phyloP scores from a whole-genome alignment of 35 echinoderm and acorn worm genomes.

The Eucidaris tribuloides region DNA sequence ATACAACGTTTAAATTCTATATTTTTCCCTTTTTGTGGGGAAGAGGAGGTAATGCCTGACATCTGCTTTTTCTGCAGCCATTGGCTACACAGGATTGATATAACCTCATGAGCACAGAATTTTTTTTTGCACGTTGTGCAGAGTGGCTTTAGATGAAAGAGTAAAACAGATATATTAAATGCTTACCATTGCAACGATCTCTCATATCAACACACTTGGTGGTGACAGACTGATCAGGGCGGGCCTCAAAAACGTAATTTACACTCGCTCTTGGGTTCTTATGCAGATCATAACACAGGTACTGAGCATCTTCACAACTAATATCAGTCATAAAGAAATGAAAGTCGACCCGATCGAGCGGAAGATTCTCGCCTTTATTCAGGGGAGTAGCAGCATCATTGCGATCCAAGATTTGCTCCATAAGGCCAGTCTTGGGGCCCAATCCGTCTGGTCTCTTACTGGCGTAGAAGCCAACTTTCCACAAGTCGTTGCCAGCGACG shows the following conservation, averaged over 20 bases:
- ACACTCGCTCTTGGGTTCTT: constrained; percentile 62
- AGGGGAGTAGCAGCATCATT: constrained; percentile 16
- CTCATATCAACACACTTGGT: constrained; percentile 61
- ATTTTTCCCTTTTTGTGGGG: too few species aligned
- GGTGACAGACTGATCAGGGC: constrained; percentile 59
- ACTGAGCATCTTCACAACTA: constrained; percentile 57
- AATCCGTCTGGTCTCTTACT: constrained; percentile 66
- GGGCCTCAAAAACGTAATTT: constrained; percentile 66
- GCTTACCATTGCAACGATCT: constrained; percentile 46
- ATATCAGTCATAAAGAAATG: constrained; percentile 56
- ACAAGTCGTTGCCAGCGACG: constrained; percentile 44
- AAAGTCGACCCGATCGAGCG: constrained; percentile 15
- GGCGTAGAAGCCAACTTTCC: constrained; percentile 59
- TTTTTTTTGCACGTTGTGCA: too few species aligned
- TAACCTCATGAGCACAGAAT: too few species aligned
- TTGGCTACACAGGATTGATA: too few species aligned
- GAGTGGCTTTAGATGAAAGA: too few species aligned
- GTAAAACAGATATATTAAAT: too few species aligned
- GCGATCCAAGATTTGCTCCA: constrained; percentile 52
- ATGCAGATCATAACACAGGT: constrained; percentile 65
- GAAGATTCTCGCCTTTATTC: constrained; percentile 27
- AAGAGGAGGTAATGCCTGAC: too few species aligned
- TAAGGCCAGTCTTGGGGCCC: constrained; percentile 37
- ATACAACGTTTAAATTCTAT: too few species aligned
- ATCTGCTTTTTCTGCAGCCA: too few species aligned